A percentile compares a stretch with the other conserved stretches of the same genome.
These are phyloP conservation scores for Galerucella calmariensis DNA, from an alignment of 2,888 invertebrate genomes.

Conservation along the genomic window DNA sequence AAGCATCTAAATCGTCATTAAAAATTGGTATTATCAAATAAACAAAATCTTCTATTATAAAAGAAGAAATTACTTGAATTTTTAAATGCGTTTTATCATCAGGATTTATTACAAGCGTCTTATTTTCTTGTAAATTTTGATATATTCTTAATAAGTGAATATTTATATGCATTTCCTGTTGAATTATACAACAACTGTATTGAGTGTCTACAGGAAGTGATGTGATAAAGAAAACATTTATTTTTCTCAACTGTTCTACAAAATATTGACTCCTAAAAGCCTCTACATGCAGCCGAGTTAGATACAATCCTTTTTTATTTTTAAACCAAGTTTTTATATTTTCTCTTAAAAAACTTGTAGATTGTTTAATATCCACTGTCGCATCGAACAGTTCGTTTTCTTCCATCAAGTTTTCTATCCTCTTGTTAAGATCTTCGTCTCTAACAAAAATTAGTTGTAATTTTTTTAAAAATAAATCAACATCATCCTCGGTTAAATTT, in stretches of 20 bases:
- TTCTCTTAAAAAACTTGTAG: neutral
- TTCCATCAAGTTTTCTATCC: neutral
- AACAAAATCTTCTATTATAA: neutral
- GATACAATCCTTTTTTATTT: slow-evolving; percentile 1
- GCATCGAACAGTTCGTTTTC: neutral
- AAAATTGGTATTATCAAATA: neutral
- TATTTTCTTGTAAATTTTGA: neutral
- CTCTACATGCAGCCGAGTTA: neutral
- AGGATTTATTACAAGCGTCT: neutral
- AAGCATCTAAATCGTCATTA: neutral
- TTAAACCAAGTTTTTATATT: slow-evolving; percentile 6
- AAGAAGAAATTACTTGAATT: neutral
- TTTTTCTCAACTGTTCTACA: neutral
- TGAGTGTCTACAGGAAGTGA: neutral
- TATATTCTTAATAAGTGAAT: neutral
- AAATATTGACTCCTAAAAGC: neutral
- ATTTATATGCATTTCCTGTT: neutral
- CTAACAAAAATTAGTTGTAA: neutral
- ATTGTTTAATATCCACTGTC: neutral
- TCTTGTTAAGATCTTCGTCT: neutral
- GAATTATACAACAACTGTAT: neutral
- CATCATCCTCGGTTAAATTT: slow-evolving; percentile 1
- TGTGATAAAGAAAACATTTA: neutral
- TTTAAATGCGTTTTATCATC: neutral
- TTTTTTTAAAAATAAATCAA: neutral